A percentile compares a stretch with the other conserved stretches of the same genome.
Conservation (phyloP, 1,140 invertebrate species). For the Achatina immaculata region DNA sequence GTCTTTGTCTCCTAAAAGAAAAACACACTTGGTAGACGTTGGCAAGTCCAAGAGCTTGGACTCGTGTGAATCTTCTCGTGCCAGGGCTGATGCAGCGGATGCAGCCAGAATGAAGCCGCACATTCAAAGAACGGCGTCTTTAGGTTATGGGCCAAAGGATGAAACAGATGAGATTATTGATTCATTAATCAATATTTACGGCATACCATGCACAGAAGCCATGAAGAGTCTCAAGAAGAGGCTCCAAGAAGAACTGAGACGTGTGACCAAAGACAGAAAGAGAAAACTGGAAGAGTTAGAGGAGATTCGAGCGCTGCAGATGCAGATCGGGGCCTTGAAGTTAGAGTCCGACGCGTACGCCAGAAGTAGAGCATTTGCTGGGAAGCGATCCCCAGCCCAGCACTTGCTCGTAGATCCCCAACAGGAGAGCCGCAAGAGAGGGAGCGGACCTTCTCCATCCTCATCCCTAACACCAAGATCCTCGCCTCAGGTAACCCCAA, state of each 20-base stretch:
- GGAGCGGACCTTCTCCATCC: conserved; percentile 31
- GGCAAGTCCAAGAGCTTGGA: conserved; percentile 49
- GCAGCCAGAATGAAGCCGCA: conserved; percentile 21
- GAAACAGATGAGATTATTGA: conserved; percentile 67
- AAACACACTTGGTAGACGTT: conserved; percentile 32
- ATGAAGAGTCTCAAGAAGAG: conserved; percentile 74
- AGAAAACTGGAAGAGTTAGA: conserved; percentile 71
- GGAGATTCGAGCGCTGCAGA: conserved; percentile 67
- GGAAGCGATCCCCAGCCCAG: conserved; percentile 18
- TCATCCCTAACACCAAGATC: conserved; percentile 53
- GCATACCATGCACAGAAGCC: conserved; percentile 72
- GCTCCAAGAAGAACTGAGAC: conserved; percentile 74
- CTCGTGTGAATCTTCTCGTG: conserved; percentile 16
- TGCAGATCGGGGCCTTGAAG: conserved; percentile 65
- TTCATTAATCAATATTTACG: conserved; percentile 65
- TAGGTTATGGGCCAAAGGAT: conserved; percentile 50
- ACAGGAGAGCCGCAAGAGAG: conserved; percentile 25
- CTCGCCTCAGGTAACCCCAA: conserved; percentile 67
- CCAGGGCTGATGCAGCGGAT: background rate
- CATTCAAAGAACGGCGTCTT: conserved; percentile 43
- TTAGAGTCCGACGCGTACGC: conserved; percentile 57
- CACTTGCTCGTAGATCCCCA: background rate
- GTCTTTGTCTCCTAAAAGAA: conserved; percentile 27
- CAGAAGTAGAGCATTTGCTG: conserved; percentile 32
- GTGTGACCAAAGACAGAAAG: conserved; percentile 71